Conservation (phyloP, 1,140 invertebrate genomes). For the Apis cerana region DNA sequence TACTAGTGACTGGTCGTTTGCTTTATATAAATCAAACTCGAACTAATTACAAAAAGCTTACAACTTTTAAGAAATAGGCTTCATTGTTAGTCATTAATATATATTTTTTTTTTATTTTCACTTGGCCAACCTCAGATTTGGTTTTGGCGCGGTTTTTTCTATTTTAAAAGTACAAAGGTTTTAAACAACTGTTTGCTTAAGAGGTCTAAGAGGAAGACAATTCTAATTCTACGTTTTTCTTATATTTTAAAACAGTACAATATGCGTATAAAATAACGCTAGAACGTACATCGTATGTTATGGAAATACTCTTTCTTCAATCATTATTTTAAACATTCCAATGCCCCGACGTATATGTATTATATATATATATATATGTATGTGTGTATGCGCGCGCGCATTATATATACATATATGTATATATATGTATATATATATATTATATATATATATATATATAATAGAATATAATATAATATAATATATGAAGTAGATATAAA, state of each 20-base stretch:
- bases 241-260: slow-evolving; percentile 41
- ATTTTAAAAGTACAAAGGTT: slow-evolving; percentile 38
- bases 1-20: slow-evolving; percentile 31
- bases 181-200: slow-evolving; percentile 62
- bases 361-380: too few relatives aligned
- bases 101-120: slow-evolving; percentile 19
- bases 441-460: too few relatives aligned
- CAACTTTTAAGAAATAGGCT: slow-evolving; percentile 66
- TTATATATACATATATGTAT: too few relatives aligned
- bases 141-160: slow-evolving; percentile 18
- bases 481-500: slow-evolving; percentile 27
- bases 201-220: slow-evolving; percentile 65
- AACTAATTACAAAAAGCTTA: slow-evolving; percentile 70
- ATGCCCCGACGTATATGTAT: slow-evolving; percentile 38
- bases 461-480: too few relatives aligned
- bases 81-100: slow-evolving; percentile 50
- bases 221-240: slow-evolving; percentile 46
- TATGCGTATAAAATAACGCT: slow-evolving; percentile 54
- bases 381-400: too few relatives aligned
- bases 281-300: slow-evolving; percentile 36
- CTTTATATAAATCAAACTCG: slow-evolving; percentile 62
- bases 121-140: slow-evolving; percentile 64
- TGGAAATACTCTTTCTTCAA: slow-evolving; percentile 15
- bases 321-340: slow-evolving; percentile 41
- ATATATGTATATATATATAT: too few relatives aligned